Evolutionary conservation across 2,113 vertebrate species (phyloP), one percentile per base, ranked within the genome.

Genomic region (Scophthalmus maximus): DNA sequence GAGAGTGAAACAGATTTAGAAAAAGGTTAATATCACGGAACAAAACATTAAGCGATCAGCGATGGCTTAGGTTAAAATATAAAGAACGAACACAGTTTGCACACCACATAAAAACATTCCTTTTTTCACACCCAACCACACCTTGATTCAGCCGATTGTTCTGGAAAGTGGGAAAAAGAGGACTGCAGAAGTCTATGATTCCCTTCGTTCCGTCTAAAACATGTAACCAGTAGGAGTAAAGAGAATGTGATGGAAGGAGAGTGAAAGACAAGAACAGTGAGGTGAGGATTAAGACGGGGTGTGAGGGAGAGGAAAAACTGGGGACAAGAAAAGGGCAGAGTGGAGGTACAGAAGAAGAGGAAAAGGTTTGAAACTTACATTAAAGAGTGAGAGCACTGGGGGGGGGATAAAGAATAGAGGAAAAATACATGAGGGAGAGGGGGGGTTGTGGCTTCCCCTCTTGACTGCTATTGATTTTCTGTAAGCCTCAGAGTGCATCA

Each of bases 401-500:
- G 51, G 63, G 73, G 68, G 70, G 67, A 73, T 51, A 59, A 42
- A 42, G 56, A 71, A 27, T 49, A 66, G 47, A 52, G 80, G 49
- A 58, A 66, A 59, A 73, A 70, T n/a, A 44, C 11, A 42, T 5
- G 55, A 46, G 67, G 51, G 11, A 71, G 6, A 51, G 30, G 8
- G 84, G 86, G 88, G 89, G 87, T 80, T 88, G 85, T 81, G 79
- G 83, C 85, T 88, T 87, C 81, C 85, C 87, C 84, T 88, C 87
- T 91, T 91, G 85, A 89, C 91, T 89, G 76, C 78, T 90, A 92
- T 92, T 86, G 91, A 92, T 92, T 91, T 92, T 88, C 88, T 91
- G 88, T 85, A 88, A 81, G 88, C 80, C 87, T 92, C 85, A 72
- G 88, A 92, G 89, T 89, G 88, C 89, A 91, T 92, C 91, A 90